Evolutionary conservation across 2,113 vertebrate genomes (phyloP).

Genomic region (Meleagris gallopavo): DNA sequence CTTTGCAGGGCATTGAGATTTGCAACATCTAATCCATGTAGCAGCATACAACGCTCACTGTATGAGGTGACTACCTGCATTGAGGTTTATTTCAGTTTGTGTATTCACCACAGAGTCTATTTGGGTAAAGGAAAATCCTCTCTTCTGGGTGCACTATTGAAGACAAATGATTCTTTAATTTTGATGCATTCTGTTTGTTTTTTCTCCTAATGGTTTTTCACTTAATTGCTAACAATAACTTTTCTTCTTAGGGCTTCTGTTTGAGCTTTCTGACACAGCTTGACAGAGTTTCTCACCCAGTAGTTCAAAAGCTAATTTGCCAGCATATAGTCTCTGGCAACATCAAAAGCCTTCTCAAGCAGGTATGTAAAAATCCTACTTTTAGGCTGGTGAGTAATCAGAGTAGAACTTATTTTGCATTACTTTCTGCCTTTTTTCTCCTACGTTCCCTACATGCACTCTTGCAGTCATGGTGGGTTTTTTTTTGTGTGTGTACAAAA

Average conservation of each 20-base stretch:
- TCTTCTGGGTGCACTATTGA: background rate
- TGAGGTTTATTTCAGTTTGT: background rate
- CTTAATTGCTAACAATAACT: background rate
- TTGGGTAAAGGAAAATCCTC: background rate
- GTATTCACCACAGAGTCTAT: background rate
- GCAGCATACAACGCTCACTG: constrained; percentile 89
- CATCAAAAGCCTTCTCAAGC: constrained; percentile 89
- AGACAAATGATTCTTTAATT: background rate
- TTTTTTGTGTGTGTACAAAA: background rate
- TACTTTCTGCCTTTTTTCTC: background rate
- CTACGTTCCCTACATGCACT: background rate
- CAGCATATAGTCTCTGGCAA: constrained; percentile 89
- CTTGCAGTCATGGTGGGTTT: background rate
- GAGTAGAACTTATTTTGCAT: background rate
- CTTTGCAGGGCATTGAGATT: constrained; percentile 93
- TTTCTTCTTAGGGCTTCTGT: constrained; percentile 89
- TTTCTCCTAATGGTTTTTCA: background rate
- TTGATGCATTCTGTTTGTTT: background rate
- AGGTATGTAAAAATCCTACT: constrained; percentile 77
- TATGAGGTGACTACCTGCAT: constrained; percentile 85
- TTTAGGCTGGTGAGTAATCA: background rate
- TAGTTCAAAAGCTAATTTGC: constrained; percentile 92
- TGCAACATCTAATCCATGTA: constrained; percentile 87
- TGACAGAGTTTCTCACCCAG: constrained; percentile 89
- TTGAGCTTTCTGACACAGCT: constrained; percentile 96